Conservation (phyloP, 2,888 invertebrate genomes). For the Lobophora halterata region DNA sequence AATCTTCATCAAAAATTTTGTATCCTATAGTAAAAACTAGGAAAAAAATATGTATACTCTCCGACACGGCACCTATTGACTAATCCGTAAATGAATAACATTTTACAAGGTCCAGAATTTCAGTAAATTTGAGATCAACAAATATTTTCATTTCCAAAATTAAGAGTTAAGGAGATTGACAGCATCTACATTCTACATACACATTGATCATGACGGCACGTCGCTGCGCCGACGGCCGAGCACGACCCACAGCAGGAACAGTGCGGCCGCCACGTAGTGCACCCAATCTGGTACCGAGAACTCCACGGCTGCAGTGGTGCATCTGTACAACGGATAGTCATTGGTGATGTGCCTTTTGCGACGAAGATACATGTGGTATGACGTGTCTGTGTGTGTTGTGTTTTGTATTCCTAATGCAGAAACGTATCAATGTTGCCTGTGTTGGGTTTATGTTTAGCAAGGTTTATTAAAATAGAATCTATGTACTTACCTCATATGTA, state of each 20-base stretch:
- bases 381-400: constrained; percentile 19
- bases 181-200: too few relatives aligned
- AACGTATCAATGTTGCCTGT: not conserved
- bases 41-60: too few relatives aligned
- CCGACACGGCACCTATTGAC: too few relatives aligned
- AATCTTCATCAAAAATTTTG: too few relatives aligned
- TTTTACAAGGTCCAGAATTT: too few relatives aligned
- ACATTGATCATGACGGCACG: constrained; percentile 52
- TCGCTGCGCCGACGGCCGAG: constrained; percentile 61
- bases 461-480: constrained; percentile 1
- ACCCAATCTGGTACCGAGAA: constrained; percentile 70
- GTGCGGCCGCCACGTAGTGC: constrained; percentile 66
- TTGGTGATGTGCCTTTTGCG: constrained; percentile 23
- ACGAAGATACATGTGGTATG: constrained; percentile 49
- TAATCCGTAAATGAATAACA: too few relatives aligned
- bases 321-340: constrained; percentile 54
- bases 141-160: too few relatives aligned
- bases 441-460: constrained; percentile 4
- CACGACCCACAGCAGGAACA: constrained; percentile 68
- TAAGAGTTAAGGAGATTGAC: too few relatives aligned
- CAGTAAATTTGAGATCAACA: too few relatives aligned
- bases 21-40: too few relatives aligned
- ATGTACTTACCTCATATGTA: constrained; percentile 4
- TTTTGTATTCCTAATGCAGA: not conserved
- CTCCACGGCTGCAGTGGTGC: constrained; percentile 73